Percentiles rank a stretch among this genome's conserved stretches.
Evolutionary conservation across 64 coral and sea anemone species (phyloP).

Genomic region (Dendrophyllia cribrosa): DNA sequence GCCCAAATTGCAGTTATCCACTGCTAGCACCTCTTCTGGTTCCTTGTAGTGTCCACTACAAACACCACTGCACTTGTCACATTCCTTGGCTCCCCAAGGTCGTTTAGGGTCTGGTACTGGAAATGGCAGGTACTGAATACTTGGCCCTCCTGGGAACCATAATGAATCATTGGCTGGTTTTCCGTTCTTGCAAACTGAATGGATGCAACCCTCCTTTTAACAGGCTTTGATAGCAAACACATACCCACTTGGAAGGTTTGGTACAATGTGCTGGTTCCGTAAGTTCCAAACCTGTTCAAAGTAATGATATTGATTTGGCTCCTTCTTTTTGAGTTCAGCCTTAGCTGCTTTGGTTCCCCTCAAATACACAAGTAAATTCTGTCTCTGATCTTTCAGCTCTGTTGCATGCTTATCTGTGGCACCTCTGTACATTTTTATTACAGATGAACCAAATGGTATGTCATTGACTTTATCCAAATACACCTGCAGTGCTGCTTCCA

Average conservation of each 20-base stretch:
- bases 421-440: background rate
- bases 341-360: slow-evolving; percentile 15
- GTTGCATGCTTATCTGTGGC: background rate
- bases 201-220: slow-evolving; percentile 2
- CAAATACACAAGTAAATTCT: slow-evolving; percentile 7
- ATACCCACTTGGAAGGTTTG: background rate
- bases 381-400: slow-evolving; percentile 6
- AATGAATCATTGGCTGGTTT: slow-evolving; percentile 35
- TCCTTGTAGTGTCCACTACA: slow-evolving; percentile 61
- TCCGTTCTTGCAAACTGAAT: slow-evolving; percentile 7
- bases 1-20: slow-evolving; percentile 31
- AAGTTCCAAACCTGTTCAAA: slow-evolving; percentile 1
- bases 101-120: slow-evolving; percentile 50
- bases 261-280: slow-evolving; percentile 8
- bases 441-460: slow-evolving; percentile 24
- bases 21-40: slow-evolving; percentile 44
- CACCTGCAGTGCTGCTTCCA: slow-evolving; percentile 57
- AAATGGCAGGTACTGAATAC: slow-evolving; percentile 62
- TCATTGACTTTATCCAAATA: slow-evolving; percentile 33
- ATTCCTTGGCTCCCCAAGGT: slow-evolving; percentile 49
- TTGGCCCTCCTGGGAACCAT: slow-evolving; percentile 65
- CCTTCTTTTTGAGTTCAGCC: slow-evolving; percentile 1
- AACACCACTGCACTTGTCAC: slow-evolving; percentile 60
- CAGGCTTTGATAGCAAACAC: slow-evolving; percentile 16
- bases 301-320: slow-evolving; percentile 14